Percentiles rank a stretch among this genome's conserved stretches.
These are phyloP conservation scores for Drosophila biarmipes DNA, from an alignment of 1,140 invertebrate genomes.

Conservation along the genomic window DNA sequence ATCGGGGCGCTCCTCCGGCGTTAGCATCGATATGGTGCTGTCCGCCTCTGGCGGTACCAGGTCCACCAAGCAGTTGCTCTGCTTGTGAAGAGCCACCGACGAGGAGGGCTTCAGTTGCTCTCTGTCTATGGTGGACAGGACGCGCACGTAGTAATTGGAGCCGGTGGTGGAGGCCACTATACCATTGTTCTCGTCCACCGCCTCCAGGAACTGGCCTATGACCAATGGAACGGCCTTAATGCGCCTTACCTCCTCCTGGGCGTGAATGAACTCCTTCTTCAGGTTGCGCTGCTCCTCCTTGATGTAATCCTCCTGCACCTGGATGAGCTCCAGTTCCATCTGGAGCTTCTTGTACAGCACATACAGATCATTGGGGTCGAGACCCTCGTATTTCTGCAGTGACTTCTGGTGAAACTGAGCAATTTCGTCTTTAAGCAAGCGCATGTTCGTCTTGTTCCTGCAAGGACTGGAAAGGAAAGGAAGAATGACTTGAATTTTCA, in stretches of 20 bases:
- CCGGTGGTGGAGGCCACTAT: constrained; percentile 93
- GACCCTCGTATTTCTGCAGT: constrained; percentile 87
- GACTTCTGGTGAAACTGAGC: constrained; percentile 26
- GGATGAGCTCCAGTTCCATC: constrained; percentile 56
- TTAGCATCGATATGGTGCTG: constrained; percentile 96
- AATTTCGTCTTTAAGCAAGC: constrained; percentile 17
- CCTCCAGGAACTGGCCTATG: constrained; percentile 99
- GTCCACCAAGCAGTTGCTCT: constrained; percentile 98
- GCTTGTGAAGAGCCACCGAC: constrained; percentile 98
- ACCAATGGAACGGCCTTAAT: constrained; percentile 98
- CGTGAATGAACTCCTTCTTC: constrained; percentile 98
- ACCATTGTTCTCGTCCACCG: constrained; percentile 98
- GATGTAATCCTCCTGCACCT: constrained; percentile 98
- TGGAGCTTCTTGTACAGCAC: constrained; percentile 92
- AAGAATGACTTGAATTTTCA: constrained; percentile 68
- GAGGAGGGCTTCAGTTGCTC: constrained; percentile 98
- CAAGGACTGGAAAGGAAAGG: neutral
- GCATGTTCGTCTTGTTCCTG: constrained; percentile 6
- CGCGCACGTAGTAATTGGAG: constrained; percentile 98
- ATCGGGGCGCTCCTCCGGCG: constrained; percentile 99
- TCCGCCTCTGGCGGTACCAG: constrained; percentile 98
- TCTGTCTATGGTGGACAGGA: constrained; percentile 96
- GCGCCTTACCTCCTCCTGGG: constrained; percentile 98
- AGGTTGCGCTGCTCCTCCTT: constrained; percentile 99
- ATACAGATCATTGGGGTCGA: constrained; percentile 95